phyloP scores from a whole-genome alignment of 2,888 invertebrate genomes.

The Caenorhabditis angaria region DNA sequence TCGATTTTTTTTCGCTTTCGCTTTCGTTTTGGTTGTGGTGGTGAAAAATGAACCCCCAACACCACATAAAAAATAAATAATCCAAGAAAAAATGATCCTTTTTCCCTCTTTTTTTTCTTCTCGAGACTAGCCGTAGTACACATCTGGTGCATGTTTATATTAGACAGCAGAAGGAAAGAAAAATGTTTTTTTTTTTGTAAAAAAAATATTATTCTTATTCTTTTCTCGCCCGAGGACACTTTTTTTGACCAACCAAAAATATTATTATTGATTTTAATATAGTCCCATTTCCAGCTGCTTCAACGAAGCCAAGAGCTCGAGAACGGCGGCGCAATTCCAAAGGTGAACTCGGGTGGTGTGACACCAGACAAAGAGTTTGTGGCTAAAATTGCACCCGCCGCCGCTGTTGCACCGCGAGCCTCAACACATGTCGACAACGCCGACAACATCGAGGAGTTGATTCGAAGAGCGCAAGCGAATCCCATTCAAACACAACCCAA shows the following conservation, averaged over 20 bases:
- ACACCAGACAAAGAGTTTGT: conserved; percentile 34
- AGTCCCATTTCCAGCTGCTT: conserved; percentile 26
- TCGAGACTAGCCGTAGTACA: too few relatives aligned
- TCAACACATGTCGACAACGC: conserved; percentile 6
- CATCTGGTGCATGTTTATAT: too few relatives aligned
- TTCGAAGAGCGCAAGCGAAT: conserved; percentile 47
- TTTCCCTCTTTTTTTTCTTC: neutral
- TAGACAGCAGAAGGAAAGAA: neutral
- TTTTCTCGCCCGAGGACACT: too few relatives aligned
- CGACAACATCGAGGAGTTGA: conserved; percentile 50
- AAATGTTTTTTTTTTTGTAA: neutral
- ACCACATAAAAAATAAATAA: neutral
- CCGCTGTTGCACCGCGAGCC: conserved; percentile 18
- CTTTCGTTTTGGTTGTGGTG: neutral
- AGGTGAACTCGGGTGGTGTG: conserved; percentile 32
- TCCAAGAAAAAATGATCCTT: neutral
- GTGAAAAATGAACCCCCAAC: neutral
- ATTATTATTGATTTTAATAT: conserved; percentile 7
- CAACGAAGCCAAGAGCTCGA: conserved; percentile 41
- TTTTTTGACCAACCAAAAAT: conserved; percentile 13
- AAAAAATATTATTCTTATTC: neutral
- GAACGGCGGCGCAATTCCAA: conserved; percentile 41
- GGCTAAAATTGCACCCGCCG: conserved; percentile 26
- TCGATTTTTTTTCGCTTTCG: neutral
- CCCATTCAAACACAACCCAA: conserved; percentile 43